Percentiles rank a stretch among this genome's conserved stretches.
Conservation (phyloP, 2,888 invertebrate species). For the Drosophila colorata region DNA sequence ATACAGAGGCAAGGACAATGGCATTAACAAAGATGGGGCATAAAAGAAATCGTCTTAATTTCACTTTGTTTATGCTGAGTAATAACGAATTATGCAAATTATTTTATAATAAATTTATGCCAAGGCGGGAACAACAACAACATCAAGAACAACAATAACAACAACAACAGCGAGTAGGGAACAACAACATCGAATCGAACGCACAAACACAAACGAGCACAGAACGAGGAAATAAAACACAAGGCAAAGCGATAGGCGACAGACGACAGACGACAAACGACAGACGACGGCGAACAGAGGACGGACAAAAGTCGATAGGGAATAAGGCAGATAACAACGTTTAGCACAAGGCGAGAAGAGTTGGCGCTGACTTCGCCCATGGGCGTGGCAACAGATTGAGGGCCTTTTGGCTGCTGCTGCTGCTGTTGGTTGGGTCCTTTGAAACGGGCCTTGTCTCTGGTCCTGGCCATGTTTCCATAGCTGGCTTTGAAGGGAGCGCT, state of each 20-base stretch:
- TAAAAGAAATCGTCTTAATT: constrained; percentile 80
- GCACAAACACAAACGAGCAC: constrained; percentile 76
- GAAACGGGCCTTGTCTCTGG: not conserved
- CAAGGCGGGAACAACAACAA: constrained; percentile 46
- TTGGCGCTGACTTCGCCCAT: constrained; percentile 44
- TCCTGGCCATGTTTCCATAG: constrained; percentile 25
- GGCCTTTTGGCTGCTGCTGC: constrained; percentile 6
- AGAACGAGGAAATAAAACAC: constrained; percentile 68
- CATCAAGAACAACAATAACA: constrained; percentile 28
- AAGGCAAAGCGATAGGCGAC: constrained; percentile 50
- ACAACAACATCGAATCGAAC: constrained; percentile 56
- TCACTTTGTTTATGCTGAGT: constrained; percentile 82
- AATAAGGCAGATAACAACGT: constrained; percentile 74
- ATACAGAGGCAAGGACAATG: constrained; percentile 45
- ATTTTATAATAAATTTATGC: constrained; percentile 82
- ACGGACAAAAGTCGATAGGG: constrained; percentile 38
- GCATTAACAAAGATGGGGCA: constrained; percentile 47
- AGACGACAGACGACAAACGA: constrained; percentile 17
- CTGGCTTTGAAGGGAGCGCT: constrained; percentile 34
- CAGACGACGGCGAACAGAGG: not conserved
- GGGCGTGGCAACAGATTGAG: constrained; percentile 11
- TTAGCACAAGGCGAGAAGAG: constrained; percentile 73
- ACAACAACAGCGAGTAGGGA: constrained; percentile 19
- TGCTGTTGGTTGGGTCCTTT: not conserved
- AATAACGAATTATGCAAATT: constrained; percentile 81